These are phyloP conservation scores for Cryptocephalus primarius DNA, from an alignment of 2,888 invertebrate species.

Conservation along the genomic window DNA sequence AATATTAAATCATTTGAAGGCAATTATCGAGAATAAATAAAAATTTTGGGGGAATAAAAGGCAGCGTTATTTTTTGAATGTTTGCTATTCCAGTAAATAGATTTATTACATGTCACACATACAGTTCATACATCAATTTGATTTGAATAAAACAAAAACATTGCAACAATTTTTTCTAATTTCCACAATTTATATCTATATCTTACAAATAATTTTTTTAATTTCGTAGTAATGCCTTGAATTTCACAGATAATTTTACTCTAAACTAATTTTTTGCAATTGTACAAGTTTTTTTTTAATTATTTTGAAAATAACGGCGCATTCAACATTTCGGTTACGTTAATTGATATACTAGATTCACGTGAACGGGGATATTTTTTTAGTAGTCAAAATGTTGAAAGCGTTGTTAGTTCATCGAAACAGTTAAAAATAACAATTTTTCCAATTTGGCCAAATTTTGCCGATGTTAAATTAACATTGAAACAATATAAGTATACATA, in stretches of 20 bases:
- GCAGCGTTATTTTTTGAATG: slow-evolving; percentile 19
- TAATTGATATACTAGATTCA: too few species aligned
- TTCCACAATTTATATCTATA: slow-evolving; percentile 28
- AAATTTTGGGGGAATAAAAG: slow-evolving; percentile 1
- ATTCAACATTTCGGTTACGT: too few species aligned
- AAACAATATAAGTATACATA: neutral
- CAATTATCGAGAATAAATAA: too few species aligned
- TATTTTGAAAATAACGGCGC: too few species aligned
- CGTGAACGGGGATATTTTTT: too few species aligned
- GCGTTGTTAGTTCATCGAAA: too few species aligned
- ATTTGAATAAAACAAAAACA: slow-evolving; percentile 24
- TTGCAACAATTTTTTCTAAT: slow-evolving; percentile 28
- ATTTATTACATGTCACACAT: slow-evolving; percentile 34
- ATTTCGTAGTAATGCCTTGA: slow-evolving; percentile 26
- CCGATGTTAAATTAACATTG: too few species aligned
- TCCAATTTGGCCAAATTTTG: too few species aligned
- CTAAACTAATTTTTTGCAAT: slow-evolving; percentile 20
- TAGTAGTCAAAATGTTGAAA: too few species aligned
- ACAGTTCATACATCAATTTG: slow-evolving; percentile 34
- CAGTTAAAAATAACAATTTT: too few species aligned
- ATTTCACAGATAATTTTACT: slow-evolving; percentile 27
- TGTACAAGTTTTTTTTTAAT: neutral
- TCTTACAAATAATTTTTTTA: slow-evolving; percentile 25
- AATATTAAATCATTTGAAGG: too few species aligned
- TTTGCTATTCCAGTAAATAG: slow-evolving; percentile 35